These are phyloP conservation scores for Spea hammondii DNA, from an alignment of 2,797 vertebrate species.

Conservation along the genomic window DNA sequence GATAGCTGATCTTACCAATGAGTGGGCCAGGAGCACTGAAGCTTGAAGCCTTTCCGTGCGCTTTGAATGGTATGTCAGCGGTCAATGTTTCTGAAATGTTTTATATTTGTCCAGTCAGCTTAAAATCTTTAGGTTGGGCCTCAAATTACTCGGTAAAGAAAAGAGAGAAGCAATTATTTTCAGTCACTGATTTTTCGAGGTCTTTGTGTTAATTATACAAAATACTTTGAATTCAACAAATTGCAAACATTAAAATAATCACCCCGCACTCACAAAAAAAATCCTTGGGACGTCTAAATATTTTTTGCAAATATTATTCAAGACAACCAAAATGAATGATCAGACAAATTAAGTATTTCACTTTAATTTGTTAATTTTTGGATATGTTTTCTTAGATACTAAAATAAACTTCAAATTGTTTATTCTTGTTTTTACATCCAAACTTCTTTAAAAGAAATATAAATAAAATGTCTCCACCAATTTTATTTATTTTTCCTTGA, in stretches of 20 bases:
- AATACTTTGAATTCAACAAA: slow-evolving; percentile 79
- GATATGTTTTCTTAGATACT: too few relatives aligned
- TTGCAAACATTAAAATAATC: slow-evolving; percentile 36
- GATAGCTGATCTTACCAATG: slow-evolving; percentile 85
- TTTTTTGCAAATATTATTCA: too few relatives aligned
- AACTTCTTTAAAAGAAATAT: too few relatives aligned
- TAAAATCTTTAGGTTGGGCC: slow-evolving; percentile 83
- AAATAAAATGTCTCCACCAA: too few relatives aligned
- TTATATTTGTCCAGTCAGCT: slow-evolving; percentile 93
- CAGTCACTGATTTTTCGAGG: slow-evolving; percentile 81
- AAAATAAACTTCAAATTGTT: too few relatives aligned
- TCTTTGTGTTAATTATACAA: slow-evolving; percentile 84
- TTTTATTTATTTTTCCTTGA: too few relatives aligned
- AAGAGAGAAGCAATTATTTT: slow-evolving; percentile 87
- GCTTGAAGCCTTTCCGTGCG: slow-evolving; percentile 77
- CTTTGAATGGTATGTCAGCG: slow-evolving; percentile 81
- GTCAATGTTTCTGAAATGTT: slow-evolving; percentile 83
- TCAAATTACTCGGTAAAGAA: slow-evolving; percentile 77
- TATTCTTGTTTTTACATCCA: too few relatives aligned
- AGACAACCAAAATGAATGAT: too few relatives aligned
- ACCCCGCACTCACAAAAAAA: too few relatives aligned
- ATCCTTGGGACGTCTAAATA: too few relatives aligned
- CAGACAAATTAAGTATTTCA: too few relatives aligned
- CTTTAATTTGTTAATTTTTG: too few relatives aligned
- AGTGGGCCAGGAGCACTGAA: slow-evolving; percentile 78